These are phyloP conservation scores for Augochlora pura DNA, from an alignment of 1,140 invertebrate genomes.

Conservation along the genomic window DNA sequence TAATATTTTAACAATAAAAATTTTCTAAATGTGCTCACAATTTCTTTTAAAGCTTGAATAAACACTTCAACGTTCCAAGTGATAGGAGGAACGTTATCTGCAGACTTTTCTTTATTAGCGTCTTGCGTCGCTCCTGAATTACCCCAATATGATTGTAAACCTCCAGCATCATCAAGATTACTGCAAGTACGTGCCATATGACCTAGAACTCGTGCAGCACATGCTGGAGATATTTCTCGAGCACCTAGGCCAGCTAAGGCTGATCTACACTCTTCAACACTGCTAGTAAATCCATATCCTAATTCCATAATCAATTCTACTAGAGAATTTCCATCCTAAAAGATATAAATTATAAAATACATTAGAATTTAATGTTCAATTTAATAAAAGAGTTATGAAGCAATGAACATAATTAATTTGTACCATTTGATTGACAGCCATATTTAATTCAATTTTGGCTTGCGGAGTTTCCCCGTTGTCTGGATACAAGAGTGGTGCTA, in stretches of 20 bases:
- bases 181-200: slow-evolving; percentile 93
- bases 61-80: slow-evolving; percentile 97
- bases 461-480: slow-evolving; percentile 87
- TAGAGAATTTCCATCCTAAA: slow-evolving; percentile 85
- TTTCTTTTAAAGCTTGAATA: slow-evolving; percentile 93
- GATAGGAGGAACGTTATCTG: slow-evolving; percentile 77
- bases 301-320: slow-evolving; percentile 94
- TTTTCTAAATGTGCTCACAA: slow-evolving; percentile 80
- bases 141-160: slow-evolving; percentile 82
- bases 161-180: slow-evolving; percentile 86
- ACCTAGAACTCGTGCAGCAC: slow-evolving; percentile 91
- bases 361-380: slow-evolving; percentile 10
- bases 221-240: slow-evolving; percentile 88
- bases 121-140: slow-evolving; percentile 68
- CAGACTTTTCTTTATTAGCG: slow-evolving; percentile 73
- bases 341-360: slow-evolving; percentile 23
- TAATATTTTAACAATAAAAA: not conserved
- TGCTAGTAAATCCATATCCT: slow-evolving; percentile 92
- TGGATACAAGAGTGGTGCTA: slow-evolving; percentile 92
- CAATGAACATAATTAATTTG: slow-evolving; percentile 53
- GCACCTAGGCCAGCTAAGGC: slow-evolving; percentile 88
- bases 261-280: slow-evolving; percentile 93
- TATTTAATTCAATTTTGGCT: slow-evolving; percentile 80
- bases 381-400: not conserved
- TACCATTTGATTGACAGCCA: slow-evolving; percentile 84